Percentiles rank a stretch among this genome's conserved stretches.
Evolutionary conservation across 2,888 invertebrate genomes (phyloP).

Genomic region (Candidula unifasciata): DNA sequence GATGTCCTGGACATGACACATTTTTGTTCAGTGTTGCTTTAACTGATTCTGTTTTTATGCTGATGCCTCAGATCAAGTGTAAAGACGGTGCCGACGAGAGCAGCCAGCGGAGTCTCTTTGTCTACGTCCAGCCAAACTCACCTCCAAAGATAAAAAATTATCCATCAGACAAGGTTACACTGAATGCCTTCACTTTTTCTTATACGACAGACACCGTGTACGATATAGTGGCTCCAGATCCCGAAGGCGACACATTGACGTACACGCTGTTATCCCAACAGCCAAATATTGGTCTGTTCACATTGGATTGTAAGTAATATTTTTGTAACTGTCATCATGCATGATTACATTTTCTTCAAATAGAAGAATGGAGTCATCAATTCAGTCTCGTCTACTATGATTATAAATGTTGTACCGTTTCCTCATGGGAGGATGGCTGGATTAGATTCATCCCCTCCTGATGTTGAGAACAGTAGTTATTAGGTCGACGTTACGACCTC

Average conservation of each 20-base stretch:
- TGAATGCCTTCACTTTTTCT: constrained; percentile 16
- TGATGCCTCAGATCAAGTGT: neutral
- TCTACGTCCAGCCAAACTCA: constrained; percentile 14
- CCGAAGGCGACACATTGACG: constrained; percentile 22
- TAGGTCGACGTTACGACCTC: too few species aligned
- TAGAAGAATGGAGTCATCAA: too few species aligned
- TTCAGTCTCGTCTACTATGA: too few species aligned
- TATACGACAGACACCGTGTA: constrained; percentile 9
- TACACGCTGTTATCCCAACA: constrained; percentile 15
- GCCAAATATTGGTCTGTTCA: constrained; percentile 24
- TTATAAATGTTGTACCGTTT: too few species aligned
- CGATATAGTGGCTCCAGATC: neutral
- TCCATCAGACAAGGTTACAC: neutral
- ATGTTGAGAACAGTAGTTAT: too few species aligned
- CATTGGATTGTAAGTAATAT: constrained; percentile 10
- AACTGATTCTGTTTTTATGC: too few species aligned
- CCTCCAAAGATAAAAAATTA: constrained; percentile 20
- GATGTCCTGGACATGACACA: too few species aligned
- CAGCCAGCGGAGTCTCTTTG: neutral
- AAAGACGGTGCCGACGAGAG: neutral
- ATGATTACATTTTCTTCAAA: too few species aligned
- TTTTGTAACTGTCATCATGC: too few species aligned
- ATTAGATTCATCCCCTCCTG: too few species aligned
- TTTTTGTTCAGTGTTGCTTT: too few species aligned
- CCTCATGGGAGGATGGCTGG: too few species aligned